Evolutionary conservation across 2,113 vertebrate species (phyloP).

Genomic region (Petrocephalus zakoni): DNA sequence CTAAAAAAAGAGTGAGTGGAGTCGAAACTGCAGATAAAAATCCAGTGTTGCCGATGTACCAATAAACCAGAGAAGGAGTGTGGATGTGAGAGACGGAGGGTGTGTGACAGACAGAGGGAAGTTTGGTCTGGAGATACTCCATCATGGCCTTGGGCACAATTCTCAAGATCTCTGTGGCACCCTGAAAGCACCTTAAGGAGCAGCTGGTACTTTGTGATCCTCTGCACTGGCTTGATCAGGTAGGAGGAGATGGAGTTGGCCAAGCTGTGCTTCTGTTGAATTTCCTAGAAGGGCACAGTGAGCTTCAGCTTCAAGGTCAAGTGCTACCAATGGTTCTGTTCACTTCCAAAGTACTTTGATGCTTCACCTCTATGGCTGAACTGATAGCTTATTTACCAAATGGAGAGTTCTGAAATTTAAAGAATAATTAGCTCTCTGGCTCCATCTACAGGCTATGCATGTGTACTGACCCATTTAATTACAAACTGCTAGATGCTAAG

Average conservation of each 20-base stretch:
- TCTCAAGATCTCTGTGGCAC: neutral
- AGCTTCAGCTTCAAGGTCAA: neutral
- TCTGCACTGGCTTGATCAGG: conserved; percentile 94
- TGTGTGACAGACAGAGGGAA: neutral
- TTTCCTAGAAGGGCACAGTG: conserved; percentile 66
- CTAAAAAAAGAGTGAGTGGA: neutral
- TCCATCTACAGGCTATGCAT: conserved; percentile 29
- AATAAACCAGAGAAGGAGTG: neutral
- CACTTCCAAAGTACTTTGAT: neutral
- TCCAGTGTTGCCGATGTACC: neutral
- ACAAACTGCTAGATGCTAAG: neutral
- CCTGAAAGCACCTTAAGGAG: conserved; percentile 78
- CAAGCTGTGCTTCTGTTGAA: conserved; percentile 88
- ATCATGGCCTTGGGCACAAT: neutral
- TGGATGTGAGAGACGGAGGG: neutral
- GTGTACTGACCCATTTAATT: neutral
- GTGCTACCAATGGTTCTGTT: neutral
- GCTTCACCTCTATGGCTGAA: neutral
- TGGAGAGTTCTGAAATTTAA: neutral
- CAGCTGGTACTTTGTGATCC: conserved; percentile 97
- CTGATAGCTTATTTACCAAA: neutral
- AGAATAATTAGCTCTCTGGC: conserved; percentile 26
- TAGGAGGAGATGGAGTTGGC: conserved; percentile 96
- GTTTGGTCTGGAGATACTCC: neutral
- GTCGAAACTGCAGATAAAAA: neutral